A percentile compares a stretch with the other conserved stretches of the same genome.
phyloP scores from a whole-genome alignment of 2,888 invertebrate species.

The Horisme vitalbata region DNA sequence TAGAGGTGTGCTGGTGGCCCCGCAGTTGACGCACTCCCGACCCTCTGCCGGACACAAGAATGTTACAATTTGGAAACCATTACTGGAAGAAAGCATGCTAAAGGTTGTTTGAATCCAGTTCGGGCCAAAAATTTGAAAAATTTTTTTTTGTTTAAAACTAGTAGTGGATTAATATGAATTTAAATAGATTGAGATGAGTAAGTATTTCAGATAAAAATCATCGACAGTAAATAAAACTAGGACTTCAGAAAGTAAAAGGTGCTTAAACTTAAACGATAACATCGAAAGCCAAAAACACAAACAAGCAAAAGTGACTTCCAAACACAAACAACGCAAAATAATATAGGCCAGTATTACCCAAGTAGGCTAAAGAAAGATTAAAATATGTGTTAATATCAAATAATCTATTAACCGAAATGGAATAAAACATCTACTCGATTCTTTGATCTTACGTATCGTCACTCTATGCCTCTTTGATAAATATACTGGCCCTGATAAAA shows the following conservation, averaged over 20 bases:
- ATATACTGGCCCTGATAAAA: conserved; percentile 14
- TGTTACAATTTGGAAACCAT: conserved; percentile 20
- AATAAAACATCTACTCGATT: background rate
- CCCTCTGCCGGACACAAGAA: conserved; percentile 86
- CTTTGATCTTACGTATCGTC: conserved; percentile 2
- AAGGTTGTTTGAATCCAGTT: background rate
- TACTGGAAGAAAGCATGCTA: background rate
- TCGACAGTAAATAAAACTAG: background rate
- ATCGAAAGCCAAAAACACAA: conserved; percentile 32
- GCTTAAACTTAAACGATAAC: conserved; percentile 25
- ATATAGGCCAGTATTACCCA: background rate
- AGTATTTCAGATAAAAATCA: background rate
- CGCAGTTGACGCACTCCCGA: conserved; percentile 99
- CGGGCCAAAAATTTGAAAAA: no score
- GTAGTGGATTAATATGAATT: no score
- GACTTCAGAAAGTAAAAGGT: conserved; percentile 14
- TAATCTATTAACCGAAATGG: background rate
- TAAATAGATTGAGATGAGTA: background rate
- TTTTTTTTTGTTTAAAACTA: no score
- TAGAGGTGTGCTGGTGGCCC: conserved; percentile 98
- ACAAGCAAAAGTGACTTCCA: conserved; percentile 26
- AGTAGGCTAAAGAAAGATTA: background rate
- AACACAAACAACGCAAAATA: conserved; percentile 30
- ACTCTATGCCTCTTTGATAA: background rate
- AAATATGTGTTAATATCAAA: background rate